Evolutionary conservation across 2,797 vertebrate species (phyloP).

Genomic region (Taeniopygia guttata): DNA sequence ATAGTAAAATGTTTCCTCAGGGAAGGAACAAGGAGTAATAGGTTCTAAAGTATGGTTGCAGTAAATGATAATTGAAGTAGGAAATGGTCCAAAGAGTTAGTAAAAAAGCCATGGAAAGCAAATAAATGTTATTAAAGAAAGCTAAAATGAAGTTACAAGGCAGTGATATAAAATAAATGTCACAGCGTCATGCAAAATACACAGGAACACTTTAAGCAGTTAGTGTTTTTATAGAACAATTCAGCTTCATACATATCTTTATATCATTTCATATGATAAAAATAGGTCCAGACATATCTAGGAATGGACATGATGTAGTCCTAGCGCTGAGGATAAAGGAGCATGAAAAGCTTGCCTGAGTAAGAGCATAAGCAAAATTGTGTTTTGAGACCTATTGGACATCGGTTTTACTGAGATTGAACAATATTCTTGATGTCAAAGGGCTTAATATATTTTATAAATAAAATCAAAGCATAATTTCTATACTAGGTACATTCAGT

Average conservation of each 20-base stretch:
- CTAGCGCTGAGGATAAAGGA: background rate
- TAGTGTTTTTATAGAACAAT: background rate
- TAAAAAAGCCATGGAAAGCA: slow-evolving; percentile 4
- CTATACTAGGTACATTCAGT: background rate
- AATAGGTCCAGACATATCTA: background rate
- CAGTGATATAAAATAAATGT: slow-evolving; percentile 6
- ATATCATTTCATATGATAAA: background rate
- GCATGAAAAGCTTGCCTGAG: background rate
- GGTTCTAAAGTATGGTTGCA: background rate
- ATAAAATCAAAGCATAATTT: background rate
- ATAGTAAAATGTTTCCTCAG: background rate
- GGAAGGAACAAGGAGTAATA: background rate
- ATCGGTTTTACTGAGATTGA: background rate
- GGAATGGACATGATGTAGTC: background rate
- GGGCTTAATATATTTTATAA: background rate
- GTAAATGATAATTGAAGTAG: slow-evolving; percentile 5
- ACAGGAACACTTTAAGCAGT: background rate
- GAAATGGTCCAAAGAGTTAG: slow-evolving; percentile 21
- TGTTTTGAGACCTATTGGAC: background rate
- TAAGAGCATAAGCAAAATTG: background rate
- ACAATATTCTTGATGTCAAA: background rate
- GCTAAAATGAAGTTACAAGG: background rate
- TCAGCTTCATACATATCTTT: background rate
- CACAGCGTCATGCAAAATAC: background rate
- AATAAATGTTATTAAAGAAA: background rate